These are phyloP conservation scores for Echeneis naucrates DNA, from an alignment of 2,797 vertebrate genomes.

Conservation along the genomic window DNA sequence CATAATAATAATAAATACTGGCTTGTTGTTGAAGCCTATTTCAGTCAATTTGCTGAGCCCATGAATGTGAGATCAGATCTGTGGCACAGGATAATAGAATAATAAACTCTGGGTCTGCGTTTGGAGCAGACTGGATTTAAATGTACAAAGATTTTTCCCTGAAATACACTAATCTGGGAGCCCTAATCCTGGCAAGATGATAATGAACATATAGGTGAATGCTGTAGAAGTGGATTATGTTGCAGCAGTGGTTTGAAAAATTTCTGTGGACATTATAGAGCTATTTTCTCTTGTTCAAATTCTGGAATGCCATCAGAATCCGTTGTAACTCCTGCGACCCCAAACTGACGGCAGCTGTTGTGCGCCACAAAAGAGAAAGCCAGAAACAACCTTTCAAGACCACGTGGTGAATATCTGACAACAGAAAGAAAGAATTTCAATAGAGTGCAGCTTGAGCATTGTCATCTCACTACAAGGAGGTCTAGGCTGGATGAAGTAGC, in stretches of 20 bases:
- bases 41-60: conserved; percentile 14
- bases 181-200: conserved; percentile 2
- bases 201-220: background rate
- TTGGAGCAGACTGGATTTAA: conserved; percentile 11
- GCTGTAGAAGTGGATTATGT: background rate
- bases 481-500: too few species aligned
- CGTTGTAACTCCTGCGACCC: too few species aligned
- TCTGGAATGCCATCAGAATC: too few species aligned
- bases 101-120: background rate
- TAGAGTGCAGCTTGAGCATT: background rate
- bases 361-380: background rate
- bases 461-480: background rate
- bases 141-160: background rate
- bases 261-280: background rate
- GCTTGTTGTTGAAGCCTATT: conserved; percentile 5
- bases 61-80: conserved; percentile 29
- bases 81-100: conserved; percentile 3
- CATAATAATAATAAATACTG: conserved; percentile 11
- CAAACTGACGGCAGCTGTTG: too few species aligned
- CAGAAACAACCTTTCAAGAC: background rate
- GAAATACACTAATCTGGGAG: conserved; percentile 9
- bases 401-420: conserved; percentile 3
- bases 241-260: background rate
- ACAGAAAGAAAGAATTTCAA: background rate
- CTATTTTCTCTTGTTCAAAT: too few species aligned